These are phyloP conservation scores for Paratilapia polleni DNA, from an alignment of 2,113 vertebrate species.

Conservation along the genomic window DNA sequence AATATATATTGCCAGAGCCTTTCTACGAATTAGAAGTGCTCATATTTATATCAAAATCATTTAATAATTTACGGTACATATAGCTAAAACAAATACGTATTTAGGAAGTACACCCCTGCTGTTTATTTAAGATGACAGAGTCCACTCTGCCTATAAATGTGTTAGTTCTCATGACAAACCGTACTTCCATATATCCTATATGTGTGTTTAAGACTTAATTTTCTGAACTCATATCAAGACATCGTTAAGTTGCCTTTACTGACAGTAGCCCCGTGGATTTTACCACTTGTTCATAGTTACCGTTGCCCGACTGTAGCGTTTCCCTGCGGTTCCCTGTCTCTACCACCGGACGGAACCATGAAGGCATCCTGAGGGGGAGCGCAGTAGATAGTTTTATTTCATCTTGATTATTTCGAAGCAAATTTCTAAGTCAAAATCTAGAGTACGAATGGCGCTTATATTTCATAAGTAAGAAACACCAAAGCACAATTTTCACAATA, in stretches of 20 bases:
- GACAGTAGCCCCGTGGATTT: neutral
- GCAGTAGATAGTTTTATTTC: neutral
- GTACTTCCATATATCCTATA: neutral
- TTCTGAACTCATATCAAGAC: neutral
- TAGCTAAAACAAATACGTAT: neutral
- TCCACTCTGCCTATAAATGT: neutral
- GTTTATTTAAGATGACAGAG: neutral
- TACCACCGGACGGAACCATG: constrained; percentile 45
- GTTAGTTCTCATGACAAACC: neutral
- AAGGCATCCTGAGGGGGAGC: neutral
- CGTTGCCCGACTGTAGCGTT: neutral
- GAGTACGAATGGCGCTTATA: rapidly evolving
- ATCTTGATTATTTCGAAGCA: neutral
- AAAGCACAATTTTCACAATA: rapidly evolving
- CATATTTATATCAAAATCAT: neutral
- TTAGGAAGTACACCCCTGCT: neutral
- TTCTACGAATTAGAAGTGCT: neutral
- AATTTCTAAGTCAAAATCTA: neutral
- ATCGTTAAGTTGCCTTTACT: neutral
- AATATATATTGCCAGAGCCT: rapidly evolving
- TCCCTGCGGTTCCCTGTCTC: neutral
- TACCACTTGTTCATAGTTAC: neutral
- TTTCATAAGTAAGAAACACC: rapidly evolving
- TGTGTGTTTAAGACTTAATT: neutral
- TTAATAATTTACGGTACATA: neutral